Conservation (phyloP, 2,113 vertebrate species). For the Sinocyclocheilus maitianheensis region DNA sequence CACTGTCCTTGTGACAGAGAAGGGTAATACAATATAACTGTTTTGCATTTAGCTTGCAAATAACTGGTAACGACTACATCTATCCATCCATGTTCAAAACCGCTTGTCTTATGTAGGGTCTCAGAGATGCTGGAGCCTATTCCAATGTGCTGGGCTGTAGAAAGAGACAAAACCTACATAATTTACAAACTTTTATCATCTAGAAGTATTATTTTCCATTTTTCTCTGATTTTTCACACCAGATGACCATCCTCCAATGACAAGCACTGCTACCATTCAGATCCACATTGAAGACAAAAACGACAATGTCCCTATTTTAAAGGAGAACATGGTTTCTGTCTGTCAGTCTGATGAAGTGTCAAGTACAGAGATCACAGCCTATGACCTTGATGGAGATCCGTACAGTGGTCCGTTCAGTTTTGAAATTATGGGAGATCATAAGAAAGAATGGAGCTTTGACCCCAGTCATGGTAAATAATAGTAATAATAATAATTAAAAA, state of each 20-base stretch:
- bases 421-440: conserved; percentile 61
- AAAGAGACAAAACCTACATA: conserved; percentile 56
- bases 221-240: not conserved
- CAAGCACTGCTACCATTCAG: conserved; percentile 53
- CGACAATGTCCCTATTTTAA: conserved; percentile 47
- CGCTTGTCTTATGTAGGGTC: not conserved
- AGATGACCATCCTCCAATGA: conserved; percentile 65
- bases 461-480: conserved; percentile 60
- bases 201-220: conserved; percentile 41
- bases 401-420: conserved; percentile 67
- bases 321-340: not conserved
- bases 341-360: conserved; percentile 49
- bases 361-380: conserved; percentile 63
- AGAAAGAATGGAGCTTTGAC: conserved; percentile 65
- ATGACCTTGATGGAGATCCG: conserved; percentile 61
- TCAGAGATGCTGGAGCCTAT: not conserved
- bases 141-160: not conserved
- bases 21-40: conserved; percentile 60
- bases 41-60: not conserved
- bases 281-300: conserved; percentile 53
- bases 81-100: not conserved
- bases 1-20: conserved; percentile 64
- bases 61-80: conserved; percentile 38
- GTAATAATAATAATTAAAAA: too few species aligned
- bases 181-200: conserved; percentile 6